A percentile compares a stretch with the other conserved stretches of the same genome.
Evolutionary conservation across 2,113 vertebrate species (phyloP).

Genomic region (Saccopteryx leptura): DNA sequence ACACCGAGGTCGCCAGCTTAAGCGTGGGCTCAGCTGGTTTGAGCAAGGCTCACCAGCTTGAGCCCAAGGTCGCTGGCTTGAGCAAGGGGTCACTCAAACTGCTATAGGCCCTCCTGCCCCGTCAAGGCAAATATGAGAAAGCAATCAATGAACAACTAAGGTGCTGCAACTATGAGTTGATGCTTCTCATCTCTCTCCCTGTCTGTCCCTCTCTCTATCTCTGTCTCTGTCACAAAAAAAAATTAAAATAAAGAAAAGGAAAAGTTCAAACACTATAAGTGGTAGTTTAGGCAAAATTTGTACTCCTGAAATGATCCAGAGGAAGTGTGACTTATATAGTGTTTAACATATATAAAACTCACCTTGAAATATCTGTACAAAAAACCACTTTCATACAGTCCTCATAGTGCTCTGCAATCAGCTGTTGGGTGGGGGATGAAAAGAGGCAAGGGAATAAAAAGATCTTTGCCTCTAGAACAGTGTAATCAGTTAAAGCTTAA

Average conservation of each 20-base stretch:
- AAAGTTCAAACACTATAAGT: not conserved
- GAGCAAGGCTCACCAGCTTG: too few relatives aligned
- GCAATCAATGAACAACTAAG: too few relatives aligned
- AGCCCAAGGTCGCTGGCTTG: too few relatives aligned
- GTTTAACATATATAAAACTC: slow-evolving; percentile 27
- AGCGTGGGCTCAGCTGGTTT: too few relatives aligned
- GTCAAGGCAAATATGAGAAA: too few relatives aligned
- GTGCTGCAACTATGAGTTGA: too few relatives aligned
- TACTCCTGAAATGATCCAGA: not conserved
- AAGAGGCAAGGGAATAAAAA: slow-evolving; percentile 26
- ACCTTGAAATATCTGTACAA: slow-evolving; percentile 55
- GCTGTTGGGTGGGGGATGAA: not conserved
- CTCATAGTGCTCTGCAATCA: slow-evolving; percentile 50
- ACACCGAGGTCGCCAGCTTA: too few relatives aligned
- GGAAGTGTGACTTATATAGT: not conserved
- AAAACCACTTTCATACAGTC: not conserved
- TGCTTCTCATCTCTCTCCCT: too few relatives aligned
- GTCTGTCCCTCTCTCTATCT: too few relatives aligned
- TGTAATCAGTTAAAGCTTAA: slow-evolving; percentile 22
- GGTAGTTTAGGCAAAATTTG: not conserved
- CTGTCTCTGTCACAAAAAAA: too few relatives aligned
- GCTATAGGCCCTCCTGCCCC: too few relatives aligned
- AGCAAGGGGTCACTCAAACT: too few relatives aligned
- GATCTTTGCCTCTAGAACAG: not conserved
- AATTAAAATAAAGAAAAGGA: not conserved